Evolutionary conservation across 1,140 invertebrate species (phyloP).

Genomic region (Cryptotermes secundus): DNA sequence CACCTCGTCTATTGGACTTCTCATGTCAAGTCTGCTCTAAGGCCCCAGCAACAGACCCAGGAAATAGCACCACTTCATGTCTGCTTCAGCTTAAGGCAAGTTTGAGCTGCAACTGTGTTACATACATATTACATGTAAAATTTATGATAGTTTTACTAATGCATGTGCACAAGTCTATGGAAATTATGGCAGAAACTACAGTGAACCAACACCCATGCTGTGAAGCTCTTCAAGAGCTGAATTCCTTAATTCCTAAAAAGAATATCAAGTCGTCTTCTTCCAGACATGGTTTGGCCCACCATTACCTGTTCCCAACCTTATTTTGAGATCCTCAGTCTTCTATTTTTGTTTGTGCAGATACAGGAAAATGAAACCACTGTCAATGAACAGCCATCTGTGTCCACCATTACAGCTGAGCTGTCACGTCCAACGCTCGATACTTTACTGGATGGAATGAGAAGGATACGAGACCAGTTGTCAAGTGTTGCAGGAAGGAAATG

Average conservation of each 20-base stretch:
- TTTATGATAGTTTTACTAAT: no score
- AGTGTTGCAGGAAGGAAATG: conserved; percentile 28
- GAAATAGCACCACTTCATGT: conserved; percentile 21
- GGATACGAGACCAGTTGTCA: conserved; percentile 29
- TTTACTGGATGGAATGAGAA: conserved; percentile 25
- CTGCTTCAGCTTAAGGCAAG: conserved; percentile 30
- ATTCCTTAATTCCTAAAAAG: no score
- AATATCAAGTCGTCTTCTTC: no score
- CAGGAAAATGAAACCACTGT: conserved; percentile 18
- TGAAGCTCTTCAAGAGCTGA: no score
- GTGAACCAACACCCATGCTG: no score
- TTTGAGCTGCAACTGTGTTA: neutral
- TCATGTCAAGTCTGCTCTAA: conserved; percentile 30
- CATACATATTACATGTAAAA: no score
- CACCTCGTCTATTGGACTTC: conserved; percentile 24
- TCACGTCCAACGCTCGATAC: conserved; percentile 22
- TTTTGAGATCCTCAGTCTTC: no score
- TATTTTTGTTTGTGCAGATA: conserved; percentile 26
- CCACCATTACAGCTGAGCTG: neutral
- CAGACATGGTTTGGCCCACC: no score
- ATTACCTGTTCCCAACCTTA: no score
- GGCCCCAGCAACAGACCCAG: conserved; percentile 25
- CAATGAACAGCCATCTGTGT: conserved; percentile 18
- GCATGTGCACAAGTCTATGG: no score
- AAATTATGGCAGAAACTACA: no score